Evolutionary conservation across 2,888 invertebrate species (phyloP).

Genomic region (Auanema freiburgensis): DNA sequence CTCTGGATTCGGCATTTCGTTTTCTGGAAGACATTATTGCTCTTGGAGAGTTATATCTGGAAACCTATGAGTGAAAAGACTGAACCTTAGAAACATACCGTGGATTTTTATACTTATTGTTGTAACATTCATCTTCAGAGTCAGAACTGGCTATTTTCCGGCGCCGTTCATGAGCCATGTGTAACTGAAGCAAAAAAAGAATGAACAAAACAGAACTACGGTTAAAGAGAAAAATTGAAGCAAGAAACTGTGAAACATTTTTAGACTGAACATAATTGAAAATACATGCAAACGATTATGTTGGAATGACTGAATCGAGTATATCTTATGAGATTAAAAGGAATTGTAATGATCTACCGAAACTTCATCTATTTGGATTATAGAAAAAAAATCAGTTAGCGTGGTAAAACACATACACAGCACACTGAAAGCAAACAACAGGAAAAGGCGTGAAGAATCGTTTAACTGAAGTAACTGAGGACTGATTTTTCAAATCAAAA

Average conservation of each 20-base stretch:
- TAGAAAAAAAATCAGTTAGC: too few species aligned
- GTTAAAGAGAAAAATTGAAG: neutral
- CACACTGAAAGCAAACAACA: neutral
- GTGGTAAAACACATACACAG: neutral
- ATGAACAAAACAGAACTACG: neutral
- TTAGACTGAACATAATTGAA: neutral
- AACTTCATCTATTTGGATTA: too few species aligned
- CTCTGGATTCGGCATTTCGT: slow-evolving; percentile 26
- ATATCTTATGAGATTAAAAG: too few species aligned
- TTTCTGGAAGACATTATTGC: slow-evolving; percentile 4
- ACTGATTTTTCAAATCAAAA: too few species aligned
- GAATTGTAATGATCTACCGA: too few species aligned
- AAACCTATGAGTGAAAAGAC: neutral
- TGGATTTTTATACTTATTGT: slow-evolving; percentile 1
- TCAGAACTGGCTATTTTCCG: slow-evolving; percentile 2
- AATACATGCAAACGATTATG: too few species aligned
- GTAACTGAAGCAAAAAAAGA: neutral
- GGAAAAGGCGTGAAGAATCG: neutral
- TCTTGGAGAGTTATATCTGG: slow-evolving; percentile 16
- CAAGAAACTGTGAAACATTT: neutral
- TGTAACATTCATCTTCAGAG: neutral
- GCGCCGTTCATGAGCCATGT: slow-evolving; percentile 4
- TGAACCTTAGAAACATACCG: neutral
- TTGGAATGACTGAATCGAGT: too few species aligned
- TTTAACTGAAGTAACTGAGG: too few species aligned